Evolutionary conservation across 30 jellyfish, hydroid and myxozoan genomes (phyloP).

Genomic region (Cassiopea xamachana): DNA sequence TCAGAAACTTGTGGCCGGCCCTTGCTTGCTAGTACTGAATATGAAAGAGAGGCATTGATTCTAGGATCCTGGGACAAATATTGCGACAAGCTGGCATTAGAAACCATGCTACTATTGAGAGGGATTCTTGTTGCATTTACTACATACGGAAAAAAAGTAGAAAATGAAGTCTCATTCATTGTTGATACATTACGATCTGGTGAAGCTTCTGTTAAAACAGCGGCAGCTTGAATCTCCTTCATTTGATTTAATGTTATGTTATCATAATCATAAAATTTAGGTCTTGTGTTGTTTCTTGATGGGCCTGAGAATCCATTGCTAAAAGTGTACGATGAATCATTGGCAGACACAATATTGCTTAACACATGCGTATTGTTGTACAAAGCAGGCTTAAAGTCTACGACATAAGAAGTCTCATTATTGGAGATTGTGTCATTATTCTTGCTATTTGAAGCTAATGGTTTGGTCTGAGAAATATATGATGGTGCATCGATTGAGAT

Average conservation of each 20-base stretch:
- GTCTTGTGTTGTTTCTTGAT: not conserved
- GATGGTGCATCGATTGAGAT: not conserved
- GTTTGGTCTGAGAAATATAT: not conserved
- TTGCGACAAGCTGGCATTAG: too few species aligned
- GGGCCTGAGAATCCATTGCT: not conserved
- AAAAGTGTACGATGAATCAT: not conserved
- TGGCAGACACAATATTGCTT: not conserved
- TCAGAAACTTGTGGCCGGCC: too few species aligned
- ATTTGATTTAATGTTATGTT: conserved; percentile 7
- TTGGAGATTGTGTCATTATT: not conserved
- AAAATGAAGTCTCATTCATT: not conserved
- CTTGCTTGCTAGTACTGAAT: too few species aligned
- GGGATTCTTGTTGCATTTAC: not conserved
- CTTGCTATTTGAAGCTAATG: not conserved
- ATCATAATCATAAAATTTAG: conserved; percentile 1
- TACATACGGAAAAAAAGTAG: too few species aligned
- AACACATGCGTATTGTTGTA: not conserved
- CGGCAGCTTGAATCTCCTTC: conserved; percentile 18
- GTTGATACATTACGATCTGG: not conserved
- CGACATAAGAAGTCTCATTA: too few species aligned
- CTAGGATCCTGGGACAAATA: too few species aligned
- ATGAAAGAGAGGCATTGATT: too few species aligned
- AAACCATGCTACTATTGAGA: not conserved
- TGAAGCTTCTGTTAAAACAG: not conserved
- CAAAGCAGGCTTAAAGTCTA: too few species aligned